A percentile compares a stretch with the other conserved stretches of the same genome.
Evolutionary conservation across 2,888 invertebrate genomes (phyloP).

Genomic region (Latheticus oryzae): DNA sequence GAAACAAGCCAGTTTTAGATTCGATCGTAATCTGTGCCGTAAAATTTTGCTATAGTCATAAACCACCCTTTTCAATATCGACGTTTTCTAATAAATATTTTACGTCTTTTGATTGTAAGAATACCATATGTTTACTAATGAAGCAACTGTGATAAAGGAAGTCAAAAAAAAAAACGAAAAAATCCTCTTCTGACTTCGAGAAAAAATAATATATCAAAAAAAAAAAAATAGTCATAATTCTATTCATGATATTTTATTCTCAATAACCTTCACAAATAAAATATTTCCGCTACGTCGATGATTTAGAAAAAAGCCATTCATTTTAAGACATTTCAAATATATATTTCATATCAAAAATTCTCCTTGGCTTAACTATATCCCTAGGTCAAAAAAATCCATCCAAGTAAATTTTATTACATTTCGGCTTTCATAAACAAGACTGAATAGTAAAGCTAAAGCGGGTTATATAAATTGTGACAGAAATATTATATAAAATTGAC

Average conservation of each 20-base stretch:
- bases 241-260: slow-evolving; percentile 12
- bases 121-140: too few species aligned
- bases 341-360: slow-evolving; percentile 21
- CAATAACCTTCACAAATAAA: slow-evolving; percentile 17
- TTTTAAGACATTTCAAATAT: slow-evolving; percentile 23
- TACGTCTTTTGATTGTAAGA: too few species aligned
- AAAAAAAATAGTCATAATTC: slow-evolving; percentile 18
- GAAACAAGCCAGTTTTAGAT: too few species aligned
- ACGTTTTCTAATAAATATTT: too few species aligned
- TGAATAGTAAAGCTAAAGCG: slow-evolving; percentile 5
- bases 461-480: slow-evolving; percentile 6
- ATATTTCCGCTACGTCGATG: slow-evolving; percentile 26
- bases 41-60: too few species aligned
- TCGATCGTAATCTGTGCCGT: too few species aligned
- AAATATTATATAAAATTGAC: slow-evolving; percentile 2
- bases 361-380: slow-evolving; percentile 15
- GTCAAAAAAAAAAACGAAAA: slow-evolving; percentile 2
- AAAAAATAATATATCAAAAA: slow-evolving; percentile 17
- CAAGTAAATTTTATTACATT: background rate
- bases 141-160: too few species aligned
- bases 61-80: too few species aligned
- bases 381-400: slow-evolving; percentile 14
- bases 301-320: slow-evolving; percentile 22
- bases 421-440: slow-evolving; percentile 19
- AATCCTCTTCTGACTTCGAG: slow-evolving; percentile 1